These are phyloP conservation scores for Sylvilagus floridanus DNA, from an alignment of 2,797 vertebrate species.

Conservation along the genomic window DNA sequence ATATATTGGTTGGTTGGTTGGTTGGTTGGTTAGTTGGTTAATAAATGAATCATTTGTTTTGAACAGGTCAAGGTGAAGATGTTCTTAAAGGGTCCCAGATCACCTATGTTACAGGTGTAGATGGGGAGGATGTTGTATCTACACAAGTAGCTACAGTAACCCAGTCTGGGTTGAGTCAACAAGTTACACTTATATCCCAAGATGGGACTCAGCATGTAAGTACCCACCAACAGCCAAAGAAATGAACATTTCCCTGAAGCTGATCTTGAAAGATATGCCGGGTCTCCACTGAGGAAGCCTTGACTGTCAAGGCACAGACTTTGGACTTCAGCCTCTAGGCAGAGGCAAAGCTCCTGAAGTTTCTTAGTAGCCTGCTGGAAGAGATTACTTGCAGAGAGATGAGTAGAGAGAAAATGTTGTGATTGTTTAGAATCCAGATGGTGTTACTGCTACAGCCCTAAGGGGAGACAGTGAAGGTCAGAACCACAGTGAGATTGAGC, in stretches of 20 bases:
- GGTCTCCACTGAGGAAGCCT: not conserved
- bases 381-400: not conserved
- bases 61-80: slow-evolving; percentile 95
- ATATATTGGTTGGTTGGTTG: slow-evolving; percentile 29
- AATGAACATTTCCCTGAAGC: slow-evolving; percentile 21
- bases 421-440: not conserved
- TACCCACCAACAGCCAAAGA: slow-evolving; percentile 59
- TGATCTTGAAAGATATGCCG: slow-evolving; percentile 2
- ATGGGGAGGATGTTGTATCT: slow-evolving; percentile 95
- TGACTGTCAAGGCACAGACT: not conserved
- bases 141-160: slow-evolving; percentile 93
- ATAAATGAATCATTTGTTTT: slow-evolving; percentile 73
- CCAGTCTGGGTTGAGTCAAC: slow-evolving; percentile 93
- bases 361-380: slow-evolving; percentile 5
- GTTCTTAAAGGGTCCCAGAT: slow-evolving; percentile 92
- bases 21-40: not conserved
- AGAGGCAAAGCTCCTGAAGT: not conserved
- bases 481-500: slow-evolving; percentile 1
- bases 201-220: slow-evolving; percentile 98
- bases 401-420: not conserved
- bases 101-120: slow-evolving; percentile 94
- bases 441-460: not conserved
- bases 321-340: not conserved
- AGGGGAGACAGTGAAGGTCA: not conserved
- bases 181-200: slow-evolving; percentile 96